phyloP scores from a whole-genome alignment of 2,797 vertebrate genomes.

The Cygnus olor region DNA sequence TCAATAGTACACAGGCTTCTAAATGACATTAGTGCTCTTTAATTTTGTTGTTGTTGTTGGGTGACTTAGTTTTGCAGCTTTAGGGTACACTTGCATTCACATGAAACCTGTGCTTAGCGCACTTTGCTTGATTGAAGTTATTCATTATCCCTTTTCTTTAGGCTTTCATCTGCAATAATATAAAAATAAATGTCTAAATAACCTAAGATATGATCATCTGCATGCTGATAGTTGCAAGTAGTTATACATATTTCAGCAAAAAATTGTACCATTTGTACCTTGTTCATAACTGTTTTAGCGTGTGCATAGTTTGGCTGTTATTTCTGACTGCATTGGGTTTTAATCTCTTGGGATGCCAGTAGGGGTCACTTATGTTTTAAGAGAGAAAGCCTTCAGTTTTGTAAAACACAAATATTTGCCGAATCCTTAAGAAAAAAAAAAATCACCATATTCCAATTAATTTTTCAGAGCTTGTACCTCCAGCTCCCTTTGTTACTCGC shows the following conservation, averaged over 20 bases:
- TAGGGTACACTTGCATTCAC: background rate
- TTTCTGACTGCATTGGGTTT: background rate
- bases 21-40: background rate
- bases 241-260: background rate
- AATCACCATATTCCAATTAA: background rate
- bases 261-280: background rate
- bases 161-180: background rate
- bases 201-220: background rate
- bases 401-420: background rate
- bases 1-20: rapidly evolving
- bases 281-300: background rate
- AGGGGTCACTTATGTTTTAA: slow-evolving; percentile 70
- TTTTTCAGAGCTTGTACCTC: slow-evolving; percentile 86
- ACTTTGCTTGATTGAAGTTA: background rate
- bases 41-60: background rate
- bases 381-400: background rate
- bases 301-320: background rate
- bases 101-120: background rate
- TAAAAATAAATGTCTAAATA: background rate
- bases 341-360: slow-evolving; percentile 47
- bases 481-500: slow-evolving; percentile 87
- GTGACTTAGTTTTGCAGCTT: background rate
- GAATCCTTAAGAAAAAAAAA: background rate
- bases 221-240: background rate
- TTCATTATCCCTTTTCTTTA: background rate